Evolutionary conservation across 2,888 invertebrate genomes (phyloP), one percentile per base, ranked within the genome.

Genomic region (Scelioninae gen. 1): DNA sequence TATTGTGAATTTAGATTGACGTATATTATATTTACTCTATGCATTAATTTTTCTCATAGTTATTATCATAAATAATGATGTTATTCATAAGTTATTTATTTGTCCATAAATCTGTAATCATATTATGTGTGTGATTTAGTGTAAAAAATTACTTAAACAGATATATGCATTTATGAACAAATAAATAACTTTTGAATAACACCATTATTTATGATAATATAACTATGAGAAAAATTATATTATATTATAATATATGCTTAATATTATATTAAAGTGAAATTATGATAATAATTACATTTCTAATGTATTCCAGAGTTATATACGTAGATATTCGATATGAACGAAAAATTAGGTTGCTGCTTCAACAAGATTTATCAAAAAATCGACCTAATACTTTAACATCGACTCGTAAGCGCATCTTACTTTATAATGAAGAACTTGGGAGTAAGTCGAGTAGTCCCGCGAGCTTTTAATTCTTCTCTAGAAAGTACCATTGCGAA

Each of bases 381-480:
- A 75, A 75, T 65, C 56, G 75, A 75, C 65, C 75, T 45, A 63
- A 75, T 65, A 75, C 75, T 75, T 65, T 55, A 72, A 56, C 63
- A 63, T 65, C 60, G 65, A 56, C 55, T 58, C 29, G 49, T 58
- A 75, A 65, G 66, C 75, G 63, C 78, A 78, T 78, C 63, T 62
- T 78, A 71, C 69, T 69, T 78, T 69, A 63, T 63, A 69, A 78
- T 69, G 69, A 78, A 78, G 78, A 71, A 69, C 63, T 71, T 55
- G 63, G 65, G 49, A 66, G 58, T 65, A 66, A 65, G 58, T 75
- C 69, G 63, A 78, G 78, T 78, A 71, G 53, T 78, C 63, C 60
- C 60, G 58, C 68, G 78, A 69, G 78, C 78, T 78, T 69, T 78
- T 69, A 47, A 69, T 71, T 78, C 63, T 69, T 78, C 32, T 63